phyloP scores from a whole-genome alignment of 2,797 vertebrate species.

The Buphagus erythrorhynchus region DNA sequence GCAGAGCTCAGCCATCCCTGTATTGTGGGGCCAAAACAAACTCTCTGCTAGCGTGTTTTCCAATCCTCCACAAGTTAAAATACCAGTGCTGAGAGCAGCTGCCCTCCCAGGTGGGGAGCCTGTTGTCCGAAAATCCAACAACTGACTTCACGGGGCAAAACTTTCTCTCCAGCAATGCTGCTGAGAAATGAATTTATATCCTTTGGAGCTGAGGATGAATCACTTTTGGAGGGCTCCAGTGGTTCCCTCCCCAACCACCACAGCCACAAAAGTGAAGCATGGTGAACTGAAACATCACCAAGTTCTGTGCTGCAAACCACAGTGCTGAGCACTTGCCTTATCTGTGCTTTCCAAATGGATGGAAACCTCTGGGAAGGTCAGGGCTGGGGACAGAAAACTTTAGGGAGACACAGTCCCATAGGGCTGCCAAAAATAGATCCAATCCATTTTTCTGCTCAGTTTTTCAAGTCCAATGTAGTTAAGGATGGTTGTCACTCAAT shows the following conservation, averaged over 20 bases:
- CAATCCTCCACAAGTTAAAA: conserved; percentile 23
- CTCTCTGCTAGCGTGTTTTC: background rate
- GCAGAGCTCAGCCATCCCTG: background rate
- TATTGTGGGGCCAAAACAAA: conserved; percentile 52
- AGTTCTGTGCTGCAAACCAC: accelerated
- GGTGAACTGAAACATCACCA: background rate
- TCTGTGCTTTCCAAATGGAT: background rate
- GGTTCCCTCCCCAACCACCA: accelerated
- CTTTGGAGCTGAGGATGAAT: background rate
- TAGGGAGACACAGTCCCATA: background rate
- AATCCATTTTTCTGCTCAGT: background rate
- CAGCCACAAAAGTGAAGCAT: background rate
- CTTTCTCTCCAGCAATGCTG: background rate
- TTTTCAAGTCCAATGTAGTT: background rate
- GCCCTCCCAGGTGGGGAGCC: background rate
- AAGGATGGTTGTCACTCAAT: background rate
- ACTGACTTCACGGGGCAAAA: background rate
- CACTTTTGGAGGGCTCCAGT: background rate
- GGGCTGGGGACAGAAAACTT: background rate
- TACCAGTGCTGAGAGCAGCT: background rate
- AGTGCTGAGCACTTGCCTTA: background rate
- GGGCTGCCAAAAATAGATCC: background rate
- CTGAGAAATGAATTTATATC: background rate
- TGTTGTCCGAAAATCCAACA: background rate
- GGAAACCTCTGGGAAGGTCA: background rate